phyloP scores from a whole-genome alignment of 2,797 vertebrate species.

The Silurus aristotelis region DNA sequence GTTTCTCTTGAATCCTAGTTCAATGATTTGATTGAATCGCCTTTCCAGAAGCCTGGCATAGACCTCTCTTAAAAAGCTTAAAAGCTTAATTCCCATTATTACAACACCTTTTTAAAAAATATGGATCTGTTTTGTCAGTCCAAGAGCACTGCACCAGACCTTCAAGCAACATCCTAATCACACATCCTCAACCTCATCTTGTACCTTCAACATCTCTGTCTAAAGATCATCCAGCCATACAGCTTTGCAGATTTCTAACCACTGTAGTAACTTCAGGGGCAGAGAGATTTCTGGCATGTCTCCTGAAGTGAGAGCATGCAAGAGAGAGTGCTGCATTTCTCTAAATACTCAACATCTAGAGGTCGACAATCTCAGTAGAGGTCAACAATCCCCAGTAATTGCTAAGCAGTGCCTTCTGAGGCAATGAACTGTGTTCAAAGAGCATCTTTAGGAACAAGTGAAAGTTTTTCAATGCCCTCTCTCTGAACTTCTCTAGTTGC shows the following conservation, averaged over 20 bases:
- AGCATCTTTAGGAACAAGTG: no score
- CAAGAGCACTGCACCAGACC: neutral
- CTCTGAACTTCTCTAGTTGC: no score
- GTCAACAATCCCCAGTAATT: neutral
- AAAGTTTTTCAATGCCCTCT: no score
- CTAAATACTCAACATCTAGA: neutral
- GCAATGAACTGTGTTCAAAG: no score
- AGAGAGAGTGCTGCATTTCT: no score
- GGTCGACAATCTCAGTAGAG: neutral
- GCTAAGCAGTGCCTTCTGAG: neutral
- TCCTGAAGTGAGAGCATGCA: no score
- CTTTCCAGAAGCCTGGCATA: neutral
- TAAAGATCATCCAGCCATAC: neutral
- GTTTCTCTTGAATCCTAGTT: neutral
- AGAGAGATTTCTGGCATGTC: neutral
- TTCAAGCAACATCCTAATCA: neutral
- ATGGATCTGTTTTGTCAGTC: neutral
- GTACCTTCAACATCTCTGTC: neutral
- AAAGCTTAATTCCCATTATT: neutral
- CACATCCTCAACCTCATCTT: neutral
- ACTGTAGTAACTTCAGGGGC: neutral
- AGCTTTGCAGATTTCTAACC: neutral
- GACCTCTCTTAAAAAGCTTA: neutral
- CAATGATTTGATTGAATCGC: neutral
- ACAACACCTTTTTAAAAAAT: neutral